phyloP scores from a whole-genome alignment of 2,888 invertebrate genomes.

The Rhorus exstirpatorius region DNA sequence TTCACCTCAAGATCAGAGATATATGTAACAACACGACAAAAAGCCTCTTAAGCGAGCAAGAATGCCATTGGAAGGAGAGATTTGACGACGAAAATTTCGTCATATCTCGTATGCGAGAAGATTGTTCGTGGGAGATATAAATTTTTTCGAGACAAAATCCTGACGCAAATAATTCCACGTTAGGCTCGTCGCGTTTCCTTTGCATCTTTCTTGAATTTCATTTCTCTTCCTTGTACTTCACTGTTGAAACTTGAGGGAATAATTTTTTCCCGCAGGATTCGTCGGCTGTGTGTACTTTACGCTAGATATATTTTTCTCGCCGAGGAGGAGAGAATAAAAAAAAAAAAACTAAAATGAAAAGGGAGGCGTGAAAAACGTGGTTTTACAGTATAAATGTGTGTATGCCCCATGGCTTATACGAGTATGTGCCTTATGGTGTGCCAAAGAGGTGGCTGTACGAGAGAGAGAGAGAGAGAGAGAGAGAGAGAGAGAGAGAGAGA shows the following conservation, averaged over 20 bases:
- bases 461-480: too few relatives aligned
- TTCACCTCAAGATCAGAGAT: slow-evolving; percentile 51
- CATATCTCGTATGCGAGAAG: slow-evolving; percentile 46
- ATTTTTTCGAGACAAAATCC: not conserved
- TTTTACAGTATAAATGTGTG: slow-evolving; percentile 9
- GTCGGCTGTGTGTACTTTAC: slow-evolving; percentile 12
- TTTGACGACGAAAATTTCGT: slow-evolving; percentile 39
- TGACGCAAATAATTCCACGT: slow-evolving; percentile 42
- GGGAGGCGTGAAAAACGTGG: slow-evolving; percentile 65
- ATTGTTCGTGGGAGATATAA: slow-evolving; percentile 58
- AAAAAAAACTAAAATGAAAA: too few relatives aligned
- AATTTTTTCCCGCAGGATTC: not conserved
- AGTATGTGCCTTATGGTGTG: slow-evolving; percentile 14
- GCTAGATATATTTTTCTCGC: slow-evolving; percentile 24
- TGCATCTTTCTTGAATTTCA: slow-evolving; percentile 5
- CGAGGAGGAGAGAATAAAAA: slow-evolving; percentile 26
- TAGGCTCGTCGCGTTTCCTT: slow-evolving; percentile 5
- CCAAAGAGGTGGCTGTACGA: slow-evolving; percentile 9
- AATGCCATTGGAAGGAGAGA: slow-evolving; percentile 39
- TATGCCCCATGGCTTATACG: not conserved
- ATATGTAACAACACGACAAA: not conserved
- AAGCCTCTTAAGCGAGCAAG: slow-evolving; percentile 17
- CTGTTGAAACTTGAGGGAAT: slow-evolving; percentile 12
- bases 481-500: too few relatives aligned
- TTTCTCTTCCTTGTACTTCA: not conserved